Evolutionary conservation across 2,888 invertebrate genomes (phyloP), one percentile per base, ranked within the genome.

Genomic region (Hemicrepidius hirtus): DNA sequence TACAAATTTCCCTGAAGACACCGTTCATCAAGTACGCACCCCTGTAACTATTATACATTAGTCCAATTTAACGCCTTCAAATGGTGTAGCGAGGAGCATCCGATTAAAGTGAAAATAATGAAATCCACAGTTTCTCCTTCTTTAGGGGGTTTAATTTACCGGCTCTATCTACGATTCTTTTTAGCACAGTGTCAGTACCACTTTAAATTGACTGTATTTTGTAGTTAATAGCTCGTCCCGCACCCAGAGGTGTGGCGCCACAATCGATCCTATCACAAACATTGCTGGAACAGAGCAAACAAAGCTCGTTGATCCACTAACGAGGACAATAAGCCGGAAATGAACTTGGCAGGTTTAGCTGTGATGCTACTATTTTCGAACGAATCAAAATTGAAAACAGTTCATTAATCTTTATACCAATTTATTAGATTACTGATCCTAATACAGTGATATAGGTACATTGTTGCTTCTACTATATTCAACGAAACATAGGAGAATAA

Each of bases 261-360:
- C 74, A 75, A 76, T 75, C 76, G 77, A 77, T 77, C 72, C 74
- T 68, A 75, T 65, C 53, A 73, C 74, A 77, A 75, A 76, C 77
- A 74, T 73, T 73, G 71, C 53, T 62, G 44, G 53, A 71, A 59
- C 66, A 71, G 59, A 71, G 49, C 66, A 66, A 71, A 71, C 53
- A 60, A 66, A 71, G 32, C 67, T 24, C 50, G 60, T 50, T 59
- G 60, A 68, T 68, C 60, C 68, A 55, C 55, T 68, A 62, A 60
- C 60, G 46, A 68, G 68, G 59, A 68, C 60, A 68, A 68, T 68
- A 68, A 68, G 35, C 60, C 68, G 68, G 68, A 68, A 68, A 60
- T 68, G 50, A 68, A 68, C 60, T 62, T 57, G 57, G 53, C 53
- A 53, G 53, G 44, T 32, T 32, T 32, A 53, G 53, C 16, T n/a